These are phyloP conservation scores for Amblyjoppa fuscipennis DNA, from an alignment of 2,888 invertebrate genomes.

Conservation along the genomic window DNA sequence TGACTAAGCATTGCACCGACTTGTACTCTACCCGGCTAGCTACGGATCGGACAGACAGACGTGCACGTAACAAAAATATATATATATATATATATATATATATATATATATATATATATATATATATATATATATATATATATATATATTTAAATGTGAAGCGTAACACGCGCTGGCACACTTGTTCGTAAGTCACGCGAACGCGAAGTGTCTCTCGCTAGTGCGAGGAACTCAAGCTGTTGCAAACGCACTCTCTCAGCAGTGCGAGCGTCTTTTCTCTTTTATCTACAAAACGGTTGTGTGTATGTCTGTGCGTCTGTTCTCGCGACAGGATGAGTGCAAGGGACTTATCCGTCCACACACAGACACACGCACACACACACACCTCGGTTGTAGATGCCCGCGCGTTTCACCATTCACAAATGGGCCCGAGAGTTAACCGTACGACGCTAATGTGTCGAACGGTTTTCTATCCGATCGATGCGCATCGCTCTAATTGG, in stretches of 20 bases:
- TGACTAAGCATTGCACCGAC: slow-evolving; percentile 2
- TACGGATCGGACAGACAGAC: slow-evolving; percentile 7
- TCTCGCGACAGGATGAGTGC: slow-evolving; percentile 33
- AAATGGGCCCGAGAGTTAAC: slow-evolving; percentile 75
- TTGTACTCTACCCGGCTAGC: neutral
- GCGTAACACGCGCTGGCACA: neutral
- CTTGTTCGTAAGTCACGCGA: slow-evolving; percentile 15
- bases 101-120: neutral
- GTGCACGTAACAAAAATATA: neutral
- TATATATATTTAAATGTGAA: neutral
- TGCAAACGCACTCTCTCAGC: neutral
- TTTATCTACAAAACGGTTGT: neutral
- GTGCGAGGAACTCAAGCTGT: slow-evolving; percentile 17
- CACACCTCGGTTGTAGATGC: slow-evolving; percentile 26
- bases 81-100: neutral
- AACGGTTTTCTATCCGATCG: slow-evolving; percentile 78
- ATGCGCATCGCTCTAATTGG: slow-evolving; percentile 78
- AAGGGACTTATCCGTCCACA: slow-evolving; percentile 37
- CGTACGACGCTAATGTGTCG: slow-evolving; percentile 75
- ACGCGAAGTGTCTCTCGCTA: slow-evolving; percentile 4
- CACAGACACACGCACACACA: neutral
- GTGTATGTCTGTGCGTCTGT: neutral
- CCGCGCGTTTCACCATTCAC: slow-evolving; percentile 69
- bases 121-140: neutral
- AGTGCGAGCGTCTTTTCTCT: slow-evolving; percentile 32